These are phyloP conservation scores for Melanophora roralis DNA, from an alignment of 2,888 invertebrate species.

Conservation along the genomic window DNA sequence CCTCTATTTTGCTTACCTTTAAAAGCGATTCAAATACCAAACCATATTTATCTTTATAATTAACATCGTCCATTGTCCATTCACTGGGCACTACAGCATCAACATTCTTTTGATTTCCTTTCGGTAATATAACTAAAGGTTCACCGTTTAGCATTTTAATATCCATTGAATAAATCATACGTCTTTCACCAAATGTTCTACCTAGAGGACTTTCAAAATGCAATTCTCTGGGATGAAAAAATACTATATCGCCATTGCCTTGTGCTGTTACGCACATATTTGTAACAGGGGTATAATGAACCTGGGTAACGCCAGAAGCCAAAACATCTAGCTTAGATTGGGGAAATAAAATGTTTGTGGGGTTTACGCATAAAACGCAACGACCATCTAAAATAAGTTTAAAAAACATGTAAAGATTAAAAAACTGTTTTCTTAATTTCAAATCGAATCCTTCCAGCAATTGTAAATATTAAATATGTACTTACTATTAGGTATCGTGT, in stretches of 20 bases:
- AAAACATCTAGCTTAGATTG: slow-evolving; percentile 64
- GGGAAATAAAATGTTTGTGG: slow-evolving; percentile 61
- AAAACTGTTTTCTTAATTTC: background rate
- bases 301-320: slow-evolving; percentile 64
- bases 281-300: slow-evolving; percentile 68
- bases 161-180: slow-evolving; percentile 64
- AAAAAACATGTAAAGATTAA: background rate
- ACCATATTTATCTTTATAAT: slow-evolving; percentile 71
- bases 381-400: slow-evolving; percentile 50
- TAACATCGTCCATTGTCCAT: slow-evolving; percentile 59
- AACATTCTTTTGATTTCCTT: slow-evolving; percentile 36
- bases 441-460: background rate
- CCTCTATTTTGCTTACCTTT: slow-evolving; percentile 51
- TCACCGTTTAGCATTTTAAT: slow-evolving; percentile 64
- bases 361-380: slow-evolving; percentile 63
- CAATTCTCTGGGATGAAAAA: slow-evolving; percentile 66
- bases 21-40: slow-evolving; percentile 67
- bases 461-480: background rate
- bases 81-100: background rate
- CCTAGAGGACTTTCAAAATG: slow-evolving; percentile 62
- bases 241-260: slow-evolving; percentile 71
- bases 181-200: slow-evolving; percentile 43
- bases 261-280: slow-evolving; percentile 65
- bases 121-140: slow-evolving; percentile 9
- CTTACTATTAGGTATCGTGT: slow-evolving; percentile 68